These are phyloP conservation scores for Zaprionus lachaisei DNA, from an alignment of 1,140 invertebrate genomes.

Conservation along the genomic window DNA sequence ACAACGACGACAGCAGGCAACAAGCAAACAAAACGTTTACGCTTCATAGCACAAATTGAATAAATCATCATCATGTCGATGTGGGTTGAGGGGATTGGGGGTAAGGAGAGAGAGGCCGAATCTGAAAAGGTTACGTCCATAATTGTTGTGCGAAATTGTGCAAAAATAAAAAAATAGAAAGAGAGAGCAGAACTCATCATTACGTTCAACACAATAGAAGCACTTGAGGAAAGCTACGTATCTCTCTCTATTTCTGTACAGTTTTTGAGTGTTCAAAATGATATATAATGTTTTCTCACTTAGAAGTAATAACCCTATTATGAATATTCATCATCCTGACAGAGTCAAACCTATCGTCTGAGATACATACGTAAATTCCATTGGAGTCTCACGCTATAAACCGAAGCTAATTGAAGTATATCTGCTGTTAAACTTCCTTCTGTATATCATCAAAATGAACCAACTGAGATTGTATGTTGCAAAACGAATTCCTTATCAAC, in stretches of 20 bases:
- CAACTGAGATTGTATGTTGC: neutral
- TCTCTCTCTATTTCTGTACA: neutral
- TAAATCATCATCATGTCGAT: constrained; percentile 71
- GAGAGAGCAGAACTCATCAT: constrained; percentile 9
- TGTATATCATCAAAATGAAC: neutral
- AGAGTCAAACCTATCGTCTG: too few species aligned
- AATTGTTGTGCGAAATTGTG: constrained; percentile 68
- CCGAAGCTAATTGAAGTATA: too few species aligned
- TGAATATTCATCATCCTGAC: too few species aligned
- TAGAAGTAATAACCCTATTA: too few species aligned
- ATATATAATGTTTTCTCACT: neutral
- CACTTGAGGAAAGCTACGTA: neutral
- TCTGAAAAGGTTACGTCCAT: constrained; percentile 47
- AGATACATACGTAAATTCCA: too few species aligned
- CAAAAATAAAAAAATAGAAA: constrained; percentile 54
- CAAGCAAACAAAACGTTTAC: constrained; percentile 75
- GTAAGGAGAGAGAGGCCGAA: neutral
- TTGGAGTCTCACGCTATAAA: too few species aligned
- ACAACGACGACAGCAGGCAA: constrained; percentile 17
- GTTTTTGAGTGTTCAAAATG: neutral
- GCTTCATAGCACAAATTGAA: constrained; percentile 81
- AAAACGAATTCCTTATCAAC: neutral
- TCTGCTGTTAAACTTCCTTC: neutral
- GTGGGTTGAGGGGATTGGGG: neutral
- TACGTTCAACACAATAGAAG: neutral